phyloP scores from a whole-genome alignment of 2,888 invertebrate genomes.

The Lasioglossum marginatum region DNA sequence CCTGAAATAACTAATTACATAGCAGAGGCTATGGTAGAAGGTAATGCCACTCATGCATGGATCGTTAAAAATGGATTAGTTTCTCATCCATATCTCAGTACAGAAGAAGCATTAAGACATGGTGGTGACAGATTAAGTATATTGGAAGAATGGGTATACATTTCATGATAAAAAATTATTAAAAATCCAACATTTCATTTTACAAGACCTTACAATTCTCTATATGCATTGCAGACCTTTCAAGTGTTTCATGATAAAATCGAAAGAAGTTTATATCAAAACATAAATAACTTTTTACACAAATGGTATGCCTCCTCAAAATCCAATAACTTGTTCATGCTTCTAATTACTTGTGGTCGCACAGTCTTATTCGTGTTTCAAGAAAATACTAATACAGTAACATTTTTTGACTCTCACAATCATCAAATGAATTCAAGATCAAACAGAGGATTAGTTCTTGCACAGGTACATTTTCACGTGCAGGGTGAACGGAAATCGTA shows the following conservation, averaged over 20 bases:
- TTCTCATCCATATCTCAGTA: constrained; percentile 79
- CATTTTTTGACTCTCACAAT: constrained; percentile 85
- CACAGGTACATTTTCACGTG: constrained; percentile 80
- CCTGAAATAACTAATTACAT: constrained; percentile 85
- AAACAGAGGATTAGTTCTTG: constrained; percentile 85
- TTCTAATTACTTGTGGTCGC: constrained; percentile 85
- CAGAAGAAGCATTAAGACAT: constrained; percentile 83
- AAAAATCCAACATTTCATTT: background rate
- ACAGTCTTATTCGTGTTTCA: constrained; percentile 86
- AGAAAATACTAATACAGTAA: constrained; percentile 84
- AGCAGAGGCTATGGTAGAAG: constrained; percentile 86
- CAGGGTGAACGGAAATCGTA: background rate
- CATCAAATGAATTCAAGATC: constrained; percentile 78
- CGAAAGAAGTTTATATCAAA: constrained; percentile 81
- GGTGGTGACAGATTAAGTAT: constrained; percentile 76
- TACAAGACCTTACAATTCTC: constrained; percentile 4
- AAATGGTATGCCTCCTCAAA: constrained; percentile 84
- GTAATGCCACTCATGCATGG: constrained; percentile 86
- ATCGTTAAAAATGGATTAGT: constrained; percentile 76
- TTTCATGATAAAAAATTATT: background rate
- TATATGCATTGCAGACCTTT: constrained; percentile 82
- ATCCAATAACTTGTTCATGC: constrained; percentile 84
- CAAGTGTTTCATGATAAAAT: constrained; percentile 84
- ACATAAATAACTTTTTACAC: constrained; percentile 83
- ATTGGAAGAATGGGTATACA: constrained; percentile 82